Evolutionary conservation across 2,888 invertebrate species (phyloP).

Genomic region (Folsomia candida): DNA sequence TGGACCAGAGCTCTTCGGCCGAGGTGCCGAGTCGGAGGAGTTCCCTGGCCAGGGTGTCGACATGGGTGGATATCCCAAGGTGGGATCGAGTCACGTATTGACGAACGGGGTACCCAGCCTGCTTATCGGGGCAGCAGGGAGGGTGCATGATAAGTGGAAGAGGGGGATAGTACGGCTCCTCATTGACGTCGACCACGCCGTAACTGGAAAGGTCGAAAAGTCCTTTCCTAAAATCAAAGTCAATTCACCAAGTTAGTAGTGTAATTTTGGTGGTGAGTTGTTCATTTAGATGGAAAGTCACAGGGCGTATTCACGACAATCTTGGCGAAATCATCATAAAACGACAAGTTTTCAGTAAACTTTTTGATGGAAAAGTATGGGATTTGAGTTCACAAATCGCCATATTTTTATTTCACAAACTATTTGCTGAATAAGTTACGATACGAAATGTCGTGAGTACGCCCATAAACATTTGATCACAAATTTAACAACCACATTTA

Average conservation of each 20-base stretch:
- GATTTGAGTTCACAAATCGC: too few species aligned
- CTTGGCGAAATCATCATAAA: too few species aligned
- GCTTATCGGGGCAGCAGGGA: background rate
- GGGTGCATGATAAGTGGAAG: background rate
- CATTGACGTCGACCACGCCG: background rate
- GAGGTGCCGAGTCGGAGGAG: conserved; percentile 44
- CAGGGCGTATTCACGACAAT: background rate
- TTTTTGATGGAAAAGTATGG: too few species aligned
- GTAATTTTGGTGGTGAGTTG: too few species aligned
- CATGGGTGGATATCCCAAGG: conserved; percentile 25
- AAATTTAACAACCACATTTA: too few species aligned
- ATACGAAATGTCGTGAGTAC: too few species aligned
- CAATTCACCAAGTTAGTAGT: too few species aligned
- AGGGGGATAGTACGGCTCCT: background rate
- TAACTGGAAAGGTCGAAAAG: conserved; percentile 8
- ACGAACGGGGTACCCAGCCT: background rate
- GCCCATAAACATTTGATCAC: too few species aligned
- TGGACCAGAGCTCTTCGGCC: conserved; percentile 46
- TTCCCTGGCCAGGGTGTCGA: conserved; percentile 37
- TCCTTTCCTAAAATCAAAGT: conserved; percentile 6
- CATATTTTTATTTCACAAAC: too few species aligned
- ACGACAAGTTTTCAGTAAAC: too few species aligned
- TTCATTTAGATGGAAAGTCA: background rate
- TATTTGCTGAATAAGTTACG: too few species aligned
- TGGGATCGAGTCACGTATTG: conserved; percentile 14